A percentile compares a stretch with the other conserved stretches of the same genome.
Conservation (phyloP, 2,888 invertebrate species). For the Himalopsyche japonica region DNA sequence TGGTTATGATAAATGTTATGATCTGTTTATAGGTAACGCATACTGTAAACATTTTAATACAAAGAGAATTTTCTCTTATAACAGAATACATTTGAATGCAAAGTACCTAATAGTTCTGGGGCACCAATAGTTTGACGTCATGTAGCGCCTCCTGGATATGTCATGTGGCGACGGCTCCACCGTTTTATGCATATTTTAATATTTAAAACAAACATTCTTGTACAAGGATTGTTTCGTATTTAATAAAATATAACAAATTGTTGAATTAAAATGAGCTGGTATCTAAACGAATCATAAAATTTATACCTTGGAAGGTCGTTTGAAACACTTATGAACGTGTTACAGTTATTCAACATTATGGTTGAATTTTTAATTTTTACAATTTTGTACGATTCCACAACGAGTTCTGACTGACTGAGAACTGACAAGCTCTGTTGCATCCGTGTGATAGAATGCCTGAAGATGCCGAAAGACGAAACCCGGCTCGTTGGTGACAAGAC, state of each 20-base stretch:
- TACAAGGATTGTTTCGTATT: background rate
- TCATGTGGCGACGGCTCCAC: slow-evolving; percentile 19
- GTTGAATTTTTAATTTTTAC: too few species aligned
- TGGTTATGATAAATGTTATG: background rate
- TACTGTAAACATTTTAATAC: background rate
- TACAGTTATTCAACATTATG: too few species aligned
- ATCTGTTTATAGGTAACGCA: background rate
- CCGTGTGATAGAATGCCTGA: too few species aligned
- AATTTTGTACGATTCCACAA: too few species aligned
- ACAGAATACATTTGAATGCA: background rate
- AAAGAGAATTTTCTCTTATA: background rate
- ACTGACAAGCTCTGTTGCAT: too few species aligned
- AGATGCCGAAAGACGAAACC: too few species aligned
- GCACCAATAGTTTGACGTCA: background rate
- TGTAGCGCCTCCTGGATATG: slow-evolving; percentile 2
- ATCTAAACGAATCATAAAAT: too few species aligned
- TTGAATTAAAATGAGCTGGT: background rate
- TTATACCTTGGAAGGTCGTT: too few species aligned
- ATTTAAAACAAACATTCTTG: background rate
- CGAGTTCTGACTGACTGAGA: too few species aligned
- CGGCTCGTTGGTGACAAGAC: too few species aligned
- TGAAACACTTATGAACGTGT: too few species aligned
- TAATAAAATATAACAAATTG: background rate
- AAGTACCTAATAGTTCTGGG: background rate
- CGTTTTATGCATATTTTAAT: slow-evolving; percentile 18